Percentiles rank a stretch among this genome's conserved stretches.
These are phyloP conservation scores for Macrosiphum euphorbiae DNA, from an alignment of 2,888 invertebrate genomes.

Conservation along the genomic window DNA sequence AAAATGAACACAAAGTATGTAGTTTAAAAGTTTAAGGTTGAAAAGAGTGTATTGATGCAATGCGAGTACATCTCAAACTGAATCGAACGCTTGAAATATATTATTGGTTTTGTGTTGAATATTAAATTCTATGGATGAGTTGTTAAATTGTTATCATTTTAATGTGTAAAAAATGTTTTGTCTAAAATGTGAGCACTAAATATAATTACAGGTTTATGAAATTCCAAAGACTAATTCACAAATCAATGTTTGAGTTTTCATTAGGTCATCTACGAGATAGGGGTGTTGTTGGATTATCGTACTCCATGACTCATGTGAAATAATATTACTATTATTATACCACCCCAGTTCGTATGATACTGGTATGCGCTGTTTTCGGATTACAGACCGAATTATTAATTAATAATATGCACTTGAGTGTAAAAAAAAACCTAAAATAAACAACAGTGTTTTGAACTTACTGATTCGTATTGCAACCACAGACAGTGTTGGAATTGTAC, in stretches of 20 bases:
- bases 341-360: background rate
- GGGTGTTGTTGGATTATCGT: background rate
- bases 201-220: background rate
- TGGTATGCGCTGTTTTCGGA: background rate
- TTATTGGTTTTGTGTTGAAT: background rate
- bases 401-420: background rate
- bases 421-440: background rate
- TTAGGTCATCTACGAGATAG: background rate
- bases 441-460: conserved; percentile 49
- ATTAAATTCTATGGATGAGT: background rate
- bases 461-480: conserved; percentile 66
- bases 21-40: background rate
- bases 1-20: background rate
- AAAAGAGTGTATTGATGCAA: background rate
- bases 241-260: background rate
- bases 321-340: background rate
- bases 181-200: background rate
- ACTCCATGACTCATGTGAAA: background rate
- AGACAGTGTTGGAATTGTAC: conserved; percentile 67
- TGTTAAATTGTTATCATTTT: background rate
- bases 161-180: background rate
- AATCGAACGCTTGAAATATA: background rate
- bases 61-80: background rate
- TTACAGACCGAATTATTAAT: background rate
- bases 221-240: background rate